These are phyloP conservation scores for Lytechinus variegatus DNA, from an alignment of 35 echinoderm and acorn worm genomes.

Conservation along the genomic window DNA sequence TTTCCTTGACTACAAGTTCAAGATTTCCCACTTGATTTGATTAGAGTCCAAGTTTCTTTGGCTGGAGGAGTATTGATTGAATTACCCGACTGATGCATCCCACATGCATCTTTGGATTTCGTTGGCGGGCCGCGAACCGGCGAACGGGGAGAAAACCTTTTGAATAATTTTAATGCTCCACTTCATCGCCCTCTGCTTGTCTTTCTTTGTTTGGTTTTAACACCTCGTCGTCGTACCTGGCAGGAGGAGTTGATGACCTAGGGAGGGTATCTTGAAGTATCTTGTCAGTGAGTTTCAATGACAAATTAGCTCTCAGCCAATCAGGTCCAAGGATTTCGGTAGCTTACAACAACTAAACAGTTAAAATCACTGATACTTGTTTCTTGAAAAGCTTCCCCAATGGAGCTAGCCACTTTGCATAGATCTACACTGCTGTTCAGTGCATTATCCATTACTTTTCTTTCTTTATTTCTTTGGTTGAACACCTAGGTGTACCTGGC, in stretches of 20 bases:
- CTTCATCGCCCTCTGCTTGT: background rate
- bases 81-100: background rate
- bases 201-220: background rate
- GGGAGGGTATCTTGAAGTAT: background rate
- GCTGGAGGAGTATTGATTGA: background rate
- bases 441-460: background rate
- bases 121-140: background rate
- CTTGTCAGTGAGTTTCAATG: too few relatives aligned
- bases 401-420: too few relatives aligned
- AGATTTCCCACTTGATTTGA: background rate
- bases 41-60: background rate
- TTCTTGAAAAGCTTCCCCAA: too few relatives aligned
- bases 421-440: background rate
- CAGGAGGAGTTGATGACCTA: background rate
- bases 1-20: constrained; percentile 18
- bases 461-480: background rate
- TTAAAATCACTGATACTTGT: too few relatives aligned
- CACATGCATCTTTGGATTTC: background rate
- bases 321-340: too few relatives aligned
- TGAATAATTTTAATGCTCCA: background rate
- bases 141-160: background rate
- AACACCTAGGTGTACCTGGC: background rate
- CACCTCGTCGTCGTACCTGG: background rate
- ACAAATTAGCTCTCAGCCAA: too few relatives aligned
- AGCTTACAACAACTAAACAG: too few relatives aligned